A percentile compares a stretch with the other conserved stretches of the same genome.
phyloP scores from a whole-genome alignment of 2,797 vertebrate genomes.

The Prunella strophiata region DNA sequence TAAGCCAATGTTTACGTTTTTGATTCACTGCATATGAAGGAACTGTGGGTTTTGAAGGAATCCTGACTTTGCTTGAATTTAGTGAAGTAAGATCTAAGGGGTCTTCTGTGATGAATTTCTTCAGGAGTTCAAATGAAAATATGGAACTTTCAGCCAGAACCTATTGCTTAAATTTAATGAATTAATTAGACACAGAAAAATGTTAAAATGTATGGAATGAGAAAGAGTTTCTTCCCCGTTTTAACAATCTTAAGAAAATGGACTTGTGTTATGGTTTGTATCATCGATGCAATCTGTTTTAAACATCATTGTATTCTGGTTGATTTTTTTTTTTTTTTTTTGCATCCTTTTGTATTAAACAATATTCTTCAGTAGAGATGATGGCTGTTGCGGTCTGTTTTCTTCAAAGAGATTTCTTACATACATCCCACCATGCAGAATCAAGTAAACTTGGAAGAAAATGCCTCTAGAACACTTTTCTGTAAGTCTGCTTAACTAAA shows the following conservation, averaged over 20 bases:
- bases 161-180: slow-evolving; percentile 27
- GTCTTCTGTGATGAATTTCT: slow-evolving; percentile 22
- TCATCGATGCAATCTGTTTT: slow-evolving; percentile 1
- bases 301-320: neutral
- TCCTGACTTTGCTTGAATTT: slow-evolving; percentile 14
- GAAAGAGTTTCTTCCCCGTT: neutral
- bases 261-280: neutral
- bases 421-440: neutral
- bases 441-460: neutral
- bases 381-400: neutral
- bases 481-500: neutral
- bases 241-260: neutral
- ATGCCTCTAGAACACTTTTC: neutral
- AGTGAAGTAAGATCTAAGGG: slow-evolving; percentile 22
- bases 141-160: neutral
- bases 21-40: neutral
- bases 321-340: neutral
- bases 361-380: neutral
- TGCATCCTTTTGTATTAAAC: neutral
- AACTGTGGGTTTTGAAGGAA: neutral
- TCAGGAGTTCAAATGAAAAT: slow-evolving; percentile 33
- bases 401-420: neutral
- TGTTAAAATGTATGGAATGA: neutral
- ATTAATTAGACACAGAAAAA: slow-evolving; percentile 45
- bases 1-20: slow-evolving; percentile 26